These are phyloP conservation scores for Myotis lucifugus DNA, from an alignment of 2,113 vertebrate genomes.

Conservation along the genomic window DNA sequence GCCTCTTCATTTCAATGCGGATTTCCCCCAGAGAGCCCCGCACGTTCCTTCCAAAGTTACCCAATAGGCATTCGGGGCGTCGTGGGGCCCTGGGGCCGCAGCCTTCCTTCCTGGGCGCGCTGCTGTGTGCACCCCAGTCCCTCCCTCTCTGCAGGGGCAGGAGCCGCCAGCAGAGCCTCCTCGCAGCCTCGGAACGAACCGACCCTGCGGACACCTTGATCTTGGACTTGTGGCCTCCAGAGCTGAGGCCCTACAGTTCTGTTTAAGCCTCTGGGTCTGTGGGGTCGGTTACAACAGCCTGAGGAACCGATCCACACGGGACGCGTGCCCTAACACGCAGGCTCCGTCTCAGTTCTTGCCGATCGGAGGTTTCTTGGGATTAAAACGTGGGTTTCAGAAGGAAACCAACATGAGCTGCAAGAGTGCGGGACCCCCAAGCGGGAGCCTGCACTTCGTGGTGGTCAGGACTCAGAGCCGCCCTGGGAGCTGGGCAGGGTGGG, in stretches of 20 bases:
- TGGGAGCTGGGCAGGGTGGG: background rate
- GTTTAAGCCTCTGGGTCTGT: background rate
- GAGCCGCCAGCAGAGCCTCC: too few relatives aligned
- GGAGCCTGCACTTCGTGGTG: background rate
- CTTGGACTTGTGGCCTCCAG: too few relatives aligned
- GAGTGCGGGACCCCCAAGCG: background rate
- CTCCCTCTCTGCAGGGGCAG: background rate
- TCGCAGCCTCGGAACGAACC: background rate
- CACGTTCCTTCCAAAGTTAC: background rate
- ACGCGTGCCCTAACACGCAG: background rate
- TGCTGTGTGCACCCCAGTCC: background rate
- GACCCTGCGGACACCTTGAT: background rate
- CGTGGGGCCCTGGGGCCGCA: rapidly evolving
- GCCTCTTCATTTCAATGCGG: background rate
- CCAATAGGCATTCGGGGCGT: too few relatives aligned
- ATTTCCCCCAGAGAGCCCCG: too few relatives aligned
- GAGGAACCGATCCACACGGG: rapidly evolving
- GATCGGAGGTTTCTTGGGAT: background rate
- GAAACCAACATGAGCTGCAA: background rate
- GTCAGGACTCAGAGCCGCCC: background rate
- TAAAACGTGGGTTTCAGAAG: background rate
- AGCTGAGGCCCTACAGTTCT: background rate
- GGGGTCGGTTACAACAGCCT: background rate
- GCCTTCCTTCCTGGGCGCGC: background rate
- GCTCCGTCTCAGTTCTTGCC: background rate